phyloP scores from a whole-genome alignment of 1,140 invertebrate species.

The Aricia agestis region DNA sequence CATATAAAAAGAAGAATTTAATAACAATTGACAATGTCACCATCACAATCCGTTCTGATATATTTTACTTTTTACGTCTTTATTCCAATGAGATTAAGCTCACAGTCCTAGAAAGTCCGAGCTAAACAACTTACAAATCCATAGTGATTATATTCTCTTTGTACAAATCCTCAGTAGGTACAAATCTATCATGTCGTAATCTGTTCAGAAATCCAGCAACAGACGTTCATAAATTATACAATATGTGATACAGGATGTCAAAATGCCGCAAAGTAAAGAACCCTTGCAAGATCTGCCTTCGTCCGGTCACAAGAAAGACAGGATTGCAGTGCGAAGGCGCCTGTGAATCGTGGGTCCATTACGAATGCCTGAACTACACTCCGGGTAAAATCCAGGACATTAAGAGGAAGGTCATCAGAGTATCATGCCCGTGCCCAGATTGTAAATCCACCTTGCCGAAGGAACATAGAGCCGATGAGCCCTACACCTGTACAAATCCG shows the following conservation, averaged over 20 bases:
- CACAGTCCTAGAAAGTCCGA: neutral
- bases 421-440: slow-evolving; percentile 55
- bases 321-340: slow-evolving; percentile 57
- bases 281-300: slow-evolving; percentile 53
- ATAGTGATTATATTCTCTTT: too few relatives aligned
- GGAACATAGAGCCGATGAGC: slow-evolving; percentile 30
- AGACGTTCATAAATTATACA: too few relatives aligned
- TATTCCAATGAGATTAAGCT: too few relatives aligned
- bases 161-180: too few relatives aligned
- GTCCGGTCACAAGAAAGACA: slow-evolving; percentile 41
- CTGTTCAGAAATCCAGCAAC: too few relatives aligned
- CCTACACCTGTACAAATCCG: slow-evolving; percentile 35
- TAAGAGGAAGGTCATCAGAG: slow-evolving; percentile 44
- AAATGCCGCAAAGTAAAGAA: slow-evolving; percentile 52
- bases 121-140: neutral
- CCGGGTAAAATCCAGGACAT: slow-evolving; percentile 55
- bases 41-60: too few relatives aligned
- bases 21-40: neutral
- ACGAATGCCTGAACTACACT: slow-evolving; percentile 51
- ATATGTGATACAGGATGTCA: neutral
- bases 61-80: too few relatives aligned
- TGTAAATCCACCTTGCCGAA: slow-evolving; percentile 38
- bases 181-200: too few relatives aligned
- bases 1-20: neutral
- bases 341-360: slow-evolving; percentile 60